phyloP scores from a whole-genome alignment of 2,797 vertebrate genomes.

The Chelmon rostratus region DNA sequence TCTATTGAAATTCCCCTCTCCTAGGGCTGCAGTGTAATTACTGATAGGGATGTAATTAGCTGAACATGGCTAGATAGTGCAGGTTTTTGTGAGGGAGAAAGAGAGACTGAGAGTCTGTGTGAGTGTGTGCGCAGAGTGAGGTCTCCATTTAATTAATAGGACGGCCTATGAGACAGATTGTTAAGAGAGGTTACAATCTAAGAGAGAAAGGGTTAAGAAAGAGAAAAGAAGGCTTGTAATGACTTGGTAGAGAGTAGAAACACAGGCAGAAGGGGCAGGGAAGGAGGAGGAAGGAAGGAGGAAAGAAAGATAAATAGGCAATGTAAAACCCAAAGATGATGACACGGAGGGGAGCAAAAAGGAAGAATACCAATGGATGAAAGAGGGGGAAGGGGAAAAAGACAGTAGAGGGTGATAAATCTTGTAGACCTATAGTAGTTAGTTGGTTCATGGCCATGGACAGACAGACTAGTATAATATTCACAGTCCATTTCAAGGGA shows the following conservation, averaged over 20 bases:
- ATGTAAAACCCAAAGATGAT: slow-evolving; percentile 48
- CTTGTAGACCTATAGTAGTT: slow-evolving; percentile 52
- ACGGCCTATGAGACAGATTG: slow-evolving; percentile 56
- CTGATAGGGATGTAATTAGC: slow-evolving; percentile 84
- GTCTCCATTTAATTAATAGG: slow-evolving; percentile 74
- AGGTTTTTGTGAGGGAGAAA: slow-evolving; percentile 65
- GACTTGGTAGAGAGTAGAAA: slow-evolving; percentile 50
- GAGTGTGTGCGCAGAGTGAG: slow-evolving; percentile 47
- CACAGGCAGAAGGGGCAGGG: background rate
- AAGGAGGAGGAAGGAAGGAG: background rate
- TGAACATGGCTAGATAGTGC: slow-evolving; percentile 69
- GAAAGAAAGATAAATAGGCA: slow-evolving; percentile 48
- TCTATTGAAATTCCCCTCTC: slow-evolving; percentile 67
- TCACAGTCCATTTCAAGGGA: slow-evolving; percentile 53
- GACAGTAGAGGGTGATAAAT: slow-evolving; percentile 67
- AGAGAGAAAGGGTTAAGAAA: slow-evolving; percentile 24
- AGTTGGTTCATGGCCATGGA: slow-evolving; percentile 61
- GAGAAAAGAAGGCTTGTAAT: slow-evolving; percentile 44
- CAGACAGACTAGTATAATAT: slow-evolving; percentile 49
- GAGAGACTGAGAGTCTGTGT: slow-evolving; percentile 47
- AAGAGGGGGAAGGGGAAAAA: slow-evolving; percentile 28
- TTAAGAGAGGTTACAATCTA: slow-evolving; percentile 58
- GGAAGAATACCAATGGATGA: slow-evolving; percentile 50
- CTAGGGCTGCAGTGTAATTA: slow-evolving; percentile 76
- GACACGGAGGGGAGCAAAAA: slow-evolving; percentile 38